Conservation (phyloP, 2,888 invertebrate species). For the Antheraea assamensis region DNA sequence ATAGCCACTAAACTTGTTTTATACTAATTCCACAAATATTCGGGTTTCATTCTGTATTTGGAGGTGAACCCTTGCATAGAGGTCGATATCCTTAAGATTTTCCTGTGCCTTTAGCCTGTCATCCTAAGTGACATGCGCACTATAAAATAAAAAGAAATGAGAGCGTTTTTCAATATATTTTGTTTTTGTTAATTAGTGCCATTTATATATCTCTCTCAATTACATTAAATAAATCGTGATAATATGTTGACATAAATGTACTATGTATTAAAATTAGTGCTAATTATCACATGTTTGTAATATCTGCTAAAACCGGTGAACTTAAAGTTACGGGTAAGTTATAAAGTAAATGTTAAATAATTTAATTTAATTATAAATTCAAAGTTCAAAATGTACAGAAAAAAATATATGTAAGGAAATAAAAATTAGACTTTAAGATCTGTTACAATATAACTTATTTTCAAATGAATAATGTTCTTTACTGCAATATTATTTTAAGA, state of each 20-base stretch:
- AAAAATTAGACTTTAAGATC: too few relatives aligned
- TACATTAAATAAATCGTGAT: neutral
- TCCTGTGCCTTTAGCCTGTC: neutral
- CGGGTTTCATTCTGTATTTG: conserved; percentile 12
- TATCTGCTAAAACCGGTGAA: too few relatives aligned
- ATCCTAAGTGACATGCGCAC: neutral
- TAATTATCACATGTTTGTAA: neutral
- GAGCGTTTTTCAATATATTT: too few relatives aligned
- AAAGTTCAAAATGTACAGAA: neutral
- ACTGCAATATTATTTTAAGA: too few relatives aligned
- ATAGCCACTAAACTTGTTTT: neutral
- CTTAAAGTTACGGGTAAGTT: neutral
- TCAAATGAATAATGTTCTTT: too few relatives aligned
- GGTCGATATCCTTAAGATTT: conserved; percentile 17
- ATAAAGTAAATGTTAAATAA: neutral
- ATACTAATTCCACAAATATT: conserved; percentile 11
- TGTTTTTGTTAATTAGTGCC: neutral
- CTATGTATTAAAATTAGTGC: neutral
- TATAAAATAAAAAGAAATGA: neutral
- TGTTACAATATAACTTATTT: too few relatives aligned
- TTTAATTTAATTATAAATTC: neutral
- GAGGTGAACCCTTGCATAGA: neutral
- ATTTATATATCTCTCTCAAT: neutral
- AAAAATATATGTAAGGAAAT: too few relatives aligned
- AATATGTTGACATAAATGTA: neutral